phyloP scores from a whole-genome alignment of 1,140 invertebrate genomes.

The Sminthurides bifidus region DNA sequence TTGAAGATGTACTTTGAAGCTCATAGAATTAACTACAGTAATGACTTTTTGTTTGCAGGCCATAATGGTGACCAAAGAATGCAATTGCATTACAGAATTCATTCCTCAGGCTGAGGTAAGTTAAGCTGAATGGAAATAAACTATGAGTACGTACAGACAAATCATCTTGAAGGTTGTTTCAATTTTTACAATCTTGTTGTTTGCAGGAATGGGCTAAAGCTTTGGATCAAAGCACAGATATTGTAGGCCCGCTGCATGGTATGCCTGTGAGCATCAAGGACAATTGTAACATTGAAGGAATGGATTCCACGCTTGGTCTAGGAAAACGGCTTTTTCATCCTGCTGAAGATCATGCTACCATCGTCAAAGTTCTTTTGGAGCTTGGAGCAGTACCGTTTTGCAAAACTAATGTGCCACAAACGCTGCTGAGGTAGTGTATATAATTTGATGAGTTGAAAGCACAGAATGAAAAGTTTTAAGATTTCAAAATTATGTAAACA shows the following conservation, averaged over 20 bases:
- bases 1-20: not conserved
- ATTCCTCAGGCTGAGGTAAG: conserved; percentile 27
- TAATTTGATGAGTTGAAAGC: not conserved
- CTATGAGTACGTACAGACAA: not conserved
- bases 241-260: conserved; percentile 35
- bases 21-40: not conserved
- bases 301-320: conserved; percentile 34
- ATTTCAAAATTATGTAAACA: not conserved
- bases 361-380: conserved; percentile 34
- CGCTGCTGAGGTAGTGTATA: conserved; percentile 20
- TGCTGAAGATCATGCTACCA: conserved; percentile 32
- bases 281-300: conserved; percentile 36
- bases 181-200: conserved; percentile 2
- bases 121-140: not conserved
- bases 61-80: conserved; percentile 14
- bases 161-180: not conserved
- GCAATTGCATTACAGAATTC: conserved; percentile 28
- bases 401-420: conserved; percentile 42
- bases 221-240: conserved; percentile 32
- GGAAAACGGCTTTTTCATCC: conserved; percentile 36
- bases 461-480: not conserved
- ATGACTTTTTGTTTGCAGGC: conserved; percentile 9
- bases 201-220: conserved; percentile 34
- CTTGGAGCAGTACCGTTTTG: conserved; percentile 40
- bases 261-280: conserved; percentile 38